A percentile compares a stretch with the other conserved stretches of the same genome.
Conservation (phyloP, 2,113 vertebrate genomes). For the Cyrtonyx montezumae region DNA sequence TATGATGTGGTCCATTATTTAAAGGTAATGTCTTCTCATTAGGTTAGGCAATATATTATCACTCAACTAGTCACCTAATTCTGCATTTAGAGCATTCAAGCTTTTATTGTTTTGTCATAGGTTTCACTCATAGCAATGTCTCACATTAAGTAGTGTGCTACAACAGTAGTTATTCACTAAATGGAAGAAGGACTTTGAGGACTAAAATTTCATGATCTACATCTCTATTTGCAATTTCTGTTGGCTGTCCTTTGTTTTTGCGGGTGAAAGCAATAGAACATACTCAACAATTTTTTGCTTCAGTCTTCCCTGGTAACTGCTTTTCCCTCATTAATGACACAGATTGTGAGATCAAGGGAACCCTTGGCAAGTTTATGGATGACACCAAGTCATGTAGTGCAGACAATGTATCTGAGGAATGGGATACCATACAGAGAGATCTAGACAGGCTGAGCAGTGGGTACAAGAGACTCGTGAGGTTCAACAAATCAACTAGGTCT, state of each 20-base stretch:
- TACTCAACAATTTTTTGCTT: too few species aligned
- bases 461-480: too few species aligned
- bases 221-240: background rate
- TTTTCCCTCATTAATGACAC: too few species aligned
- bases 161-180: slow-evolving; percentile 15
- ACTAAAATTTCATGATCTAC: background rate
- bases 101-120: slow-evolving; percentile 48
- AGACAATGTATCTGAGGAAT: too few species aligned
- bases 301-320: too few species aligned
- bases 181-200: background rate
- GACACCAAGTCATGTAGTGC: too few species aligned
- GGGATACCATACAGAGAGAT: too few species aligned
- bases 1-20: slow-evolving; percentile 74
- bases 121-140: slow-evolving; percentile 1
- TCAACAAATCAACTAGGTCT: too few species aligned
- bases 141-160: background rate
- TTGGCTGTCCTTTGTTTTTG: background rate
- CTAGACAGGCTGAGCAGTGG: too few species aligned
- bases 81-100: slow-evolving; percentile 27
- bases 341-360: too few species aligned
- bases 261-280: background rate
- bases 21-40: slow-evolving; percentile 76
- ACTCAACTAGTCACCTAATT: slow-evolving; percentile 61
- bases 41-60: slow-evolving; percentile 71
- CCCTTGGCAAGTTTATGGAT: too few species aligned